These are phyloP conservation scores for Isotomurus palustris DNA, from an alignment of 2,888 invertebrate species.

Conservation along the genomic window DNA sequence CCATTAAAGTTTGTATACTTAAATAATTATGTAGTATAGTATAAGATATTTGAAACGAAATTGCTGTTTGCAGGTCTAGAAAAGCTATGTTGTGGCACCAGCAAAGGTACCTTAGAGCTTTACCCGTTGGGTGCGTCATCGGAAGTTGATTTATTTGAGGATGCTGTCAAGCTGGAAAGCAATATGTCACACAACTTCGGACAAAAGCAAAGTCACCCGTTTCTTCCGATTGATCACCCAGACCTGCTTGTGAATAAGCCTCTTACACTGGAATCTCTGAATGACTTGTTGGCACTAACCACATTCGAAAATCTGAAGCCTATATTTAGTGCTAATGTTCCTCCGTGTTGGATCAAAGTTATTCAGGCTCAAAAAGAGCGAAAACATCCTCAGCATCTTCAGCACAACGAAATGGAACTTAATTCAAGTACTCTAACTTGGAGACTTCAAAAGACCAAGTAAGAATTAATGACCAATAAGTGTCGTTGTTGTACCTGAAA, in stretches of 20 bases:
- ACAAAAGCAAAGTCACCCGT: slow-evolving; percentile 18
- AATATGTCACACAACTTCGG: slow-evolving; percentile 34
- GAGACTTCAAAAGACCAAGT: slow-evolving; percentile 55
- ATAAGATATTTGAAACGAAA: neutral
- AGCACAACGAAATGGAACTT: slow-evolving; percentile 51
- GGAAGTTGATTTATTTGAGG: slow-evolving; percentile 67
- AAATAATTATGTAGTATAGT: neutral
- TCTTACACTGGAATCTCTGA: slow-evolving; percentile 45
- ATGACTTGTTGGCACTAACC: slow-evolving; percentile 67
- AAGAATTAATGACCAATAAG: slow-evolving; percentile 10
- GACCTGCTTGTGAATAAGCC: slow-evolving; percentile 25
- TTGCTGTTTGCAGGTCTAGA: slow-evolving; percentile 61
- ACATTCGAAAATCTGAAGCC: slow-evolving; percentile 67
- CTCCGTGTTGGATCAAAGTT: slow-evolving; percentile 89
- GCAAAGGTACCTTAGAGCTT: slow-evolving; percentile 74
- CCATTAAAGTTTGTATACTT: neutral
- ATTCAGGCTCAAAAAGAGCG: slow-evolving; percentile 86
- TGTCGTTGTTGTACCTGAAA: slow-evolving; percentile 5
- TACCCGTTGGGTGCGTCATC: slow-evolving; percentile 60
- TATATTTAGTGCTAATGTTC: slow-evolving; percentile 79
- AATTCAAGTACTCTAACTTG: slow-evolving; percentile 61
- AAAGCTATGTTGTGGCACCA: slow-evolving; percentile 76
- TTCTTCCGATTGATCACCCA: slow-evolving; percentile 8
- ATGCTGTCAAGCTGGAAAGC: slow-evolving; percentile 33
- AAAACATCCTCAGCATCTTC: slow-evolving; percentile 75